Percentiles rank a stretch among this genome's conserved stretches.
Conservation (phyloP, 2,888 invertebrate genomes). For the Melitaea athalia region DNA sequence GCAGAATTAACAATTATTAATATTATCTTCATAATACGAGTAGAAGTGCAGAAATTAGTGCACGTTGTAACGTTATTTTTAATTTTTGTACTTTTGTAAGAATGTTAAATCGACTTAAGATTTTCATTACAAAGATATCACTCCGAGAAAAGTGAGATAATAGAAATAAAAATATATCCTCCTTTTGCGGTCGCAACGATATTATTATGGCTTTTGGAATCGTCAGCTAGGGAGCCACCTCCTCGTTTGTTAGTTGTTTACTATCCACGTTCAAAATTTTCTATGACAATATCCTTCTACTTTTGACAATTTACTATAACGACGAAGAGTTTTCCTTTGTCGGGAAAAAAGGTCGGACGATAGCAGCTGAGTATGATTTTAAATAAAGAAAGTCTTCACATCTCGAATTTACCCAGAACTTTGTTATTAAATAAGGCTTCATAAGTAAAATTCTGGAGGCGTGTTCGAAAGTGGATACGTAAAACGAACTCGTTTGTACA, state of each 20-base stretch:
- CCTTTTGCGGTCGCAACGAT: background rate
- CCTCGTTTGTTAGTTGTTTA: constrained; percentile 12
- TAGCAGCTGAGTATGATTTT: constrained; percentile 21
- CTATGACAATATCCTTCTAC: constrained; percentile 12
- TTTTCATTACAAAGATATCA: too few species aligned
- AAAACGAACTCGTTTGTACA: background rate
- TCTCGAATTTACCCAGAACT: constrained; percentile 19
- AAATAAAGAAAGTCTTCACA: constrained; percentile 18
- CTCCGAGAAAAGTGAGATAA: background rate
- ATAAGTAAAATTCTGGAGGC: constrained; percentile 20
- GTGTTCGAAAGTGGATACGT: constrained; percentile 15
- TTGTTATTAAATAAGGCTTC: constrained; percentile 35
- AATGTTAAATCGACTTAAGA: too few species aligned
- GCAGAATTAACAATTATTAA: too few species aligned
- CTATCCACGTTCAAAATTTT: constrained; percentile 12
- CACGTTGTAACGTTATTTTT: too few species aligned
- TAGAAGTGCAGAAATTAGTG: too few species aligned
- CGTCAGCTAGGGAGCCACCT: constrained; percentile 15
- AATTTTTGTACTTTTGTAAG: too few species aligned
- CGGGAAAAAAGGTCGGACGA: constrained; percentile 13
- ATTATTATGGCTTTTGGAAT: constrained; percentile 6
- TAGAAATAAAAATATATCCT: background rate
- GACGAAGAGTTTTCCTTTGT: constrained; percentile 13
- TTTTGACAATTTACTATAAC: constrained; percentile 21
- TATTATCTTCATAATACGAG: too few species aligned